Base-by-base conservation (phyloP, 2,797 vertebrate species). In the Alfaro cultratus region DNA sequence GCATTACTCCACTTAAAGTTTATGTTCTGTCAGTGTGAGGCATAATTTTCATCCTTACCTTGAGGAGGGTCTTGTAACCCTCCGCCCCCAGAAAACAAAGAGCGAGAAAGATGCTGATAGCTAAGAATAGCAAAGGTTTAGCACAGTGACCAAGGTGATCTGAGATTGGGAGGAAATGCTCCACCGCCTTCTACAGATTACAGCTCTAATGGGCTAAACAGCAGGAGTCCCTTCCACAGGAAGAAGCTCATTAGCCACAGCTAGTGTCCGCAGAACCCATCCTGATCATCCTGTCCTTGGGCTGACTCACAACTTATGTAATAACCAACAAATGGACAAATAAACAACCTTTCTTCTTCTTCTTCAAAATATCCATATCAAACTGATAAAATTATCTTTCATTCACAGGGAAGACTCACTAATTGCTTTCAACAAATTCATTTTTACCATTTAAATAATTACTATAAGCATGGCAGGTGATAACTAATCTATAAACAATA, bases 151-250 rank as follows among this genome's bases (percentile, higher is more conserved):
- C 86, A 85, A 90, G 89, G 86, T 91, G 89, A 93, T 90, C 73
- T 47, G 45, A 75, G 79, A 68, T 29, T 57, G 13, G 75, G 82
- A 79, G 78, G 73, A 88, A 93, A 86, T 68, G 83, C 81, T 83
- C 74, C 0, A n/a, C 80, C 67, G 81, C 76, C 78, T 87, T 80
- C 57, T 53, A 86, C 47, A 90, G 92, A 95, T 94, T 94, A 94
- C 80, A 81, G 80, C 86, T 88, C 86, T 93, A 94, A 93, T 92
- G 85, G 91, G 91, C 87, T 93, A 73, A 93, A 89, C 89, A 81
- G 83, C 81, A 55, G 80, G 77, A 91, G 89, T 78, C 81, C 80
- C 90, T 94, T 94, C 87, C 83, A 90, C 88, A 92, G 90, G 90
- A 93, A 92, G 92, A 75, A 88, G 83, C 83, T 88, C 82, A 92